Percentiles rank a stretch among this genome's conserved stretches.
phyloP scores from a whole-genome alignment of 2,113 vertebrate species.

The Peromyscus californicus region DNA sequence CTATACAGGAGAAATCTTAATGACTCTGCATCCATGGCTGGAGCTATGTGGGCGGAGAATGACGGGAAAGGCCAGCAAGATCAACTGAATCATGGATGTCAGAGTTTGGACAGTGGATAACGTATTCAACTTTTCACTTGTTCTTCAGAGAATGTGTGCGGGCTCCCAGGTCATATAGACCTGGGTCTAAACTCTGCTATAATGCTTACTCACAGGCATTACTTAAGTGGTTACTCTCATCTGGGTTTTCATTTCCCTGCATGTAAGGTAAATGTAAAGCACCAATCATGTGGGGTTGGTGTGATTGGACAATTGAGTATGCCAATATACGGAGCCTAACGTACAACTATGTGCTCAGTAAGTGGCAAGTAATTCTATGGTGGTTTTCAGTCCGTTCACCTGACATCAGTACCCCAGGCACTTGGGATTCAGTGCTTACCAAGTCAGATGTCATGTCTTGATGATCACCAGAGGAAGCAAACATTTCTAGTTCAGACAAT shows the following conservation, averaged over 20 bases:
- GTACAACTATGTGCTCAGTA: neutral
- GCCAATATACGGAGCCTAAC: neutral
- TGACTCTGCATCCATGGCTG: neutral
- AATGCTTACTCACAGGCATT: neutral
- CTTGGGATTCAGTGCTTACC: neutral
- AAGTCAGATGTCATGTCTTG: neutral
- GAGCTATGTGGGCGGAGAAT: neutral
- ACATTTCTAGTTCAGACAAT: neutral
- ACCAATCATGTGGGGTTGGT: neutral
- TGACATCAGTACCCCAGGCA: neutral
- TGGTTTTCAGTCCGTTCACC: neutral
- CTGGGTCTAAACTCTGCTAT: neutral
- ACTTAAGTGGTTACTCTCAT: neutral
- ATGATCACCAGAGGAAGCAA: neutral
- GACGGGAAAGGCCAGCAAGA: neutral
- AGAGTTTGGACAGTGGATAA: too few species aligned
- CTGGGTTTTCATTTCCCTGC: neutral
- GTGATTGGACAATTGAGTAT: neutral
- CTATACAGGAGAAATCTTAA: neutral
- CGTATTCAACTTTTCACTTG: fast-evolving
- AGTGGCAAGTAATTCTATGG: neutral
- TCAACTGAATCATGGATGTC: neutral
- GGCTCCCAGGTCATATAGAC: neutral
- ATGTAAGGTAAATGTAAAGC: neutral
- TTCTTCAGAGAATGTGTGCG: neutral